Evolutionary conservation across 2,113 vertebrate genomes (phyloP).

Genomic region (Saccopteryx leptura): DNA sequence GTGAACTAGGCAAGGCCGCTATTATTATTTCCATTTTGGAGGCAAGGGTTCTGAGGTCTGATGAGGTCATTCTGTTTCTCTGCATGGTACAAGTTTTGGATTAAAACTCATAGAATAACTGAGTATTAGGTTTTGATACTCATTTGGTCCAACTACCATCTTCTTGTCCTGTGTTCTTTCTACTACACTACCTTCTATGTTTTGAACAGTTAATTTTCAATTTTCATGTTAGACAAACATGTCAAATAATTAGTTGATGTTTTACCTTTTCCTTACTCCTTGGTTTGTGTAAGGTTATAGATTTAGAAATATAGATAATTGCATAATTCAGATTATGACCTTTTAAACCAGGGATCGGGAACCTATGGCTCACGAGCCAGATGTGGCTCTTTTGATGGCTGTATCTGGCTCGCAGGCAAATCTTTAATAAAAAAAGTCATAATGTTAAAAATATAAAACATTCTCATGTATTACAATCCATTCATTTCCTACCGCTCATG

Average conservation of each 20-base stretch:
- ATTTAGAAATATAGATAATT: neutral
- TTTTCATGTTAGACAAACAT: neutral
- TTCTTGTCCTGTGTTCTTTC: neutral
- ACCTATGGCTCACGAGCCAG: no score
- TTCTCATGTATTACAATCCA: no score
- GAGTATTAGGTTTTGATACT: conserved; percentile 44
- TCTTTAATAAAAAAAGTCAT: no score
- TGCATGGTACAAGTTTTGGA: neutral
- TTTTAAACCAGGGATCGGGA: neutral
- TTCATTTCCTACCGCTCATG: no score
- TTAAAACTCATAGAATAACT: neutral
- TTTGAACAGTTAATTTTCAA: neutral
- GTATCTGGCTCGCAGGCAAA: no score
- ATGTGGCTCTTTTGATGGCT: no score
- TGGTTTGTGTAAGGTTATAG: neutral
- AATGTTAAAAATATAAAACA: no score
- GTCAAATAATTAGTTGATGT: conserved; percentile 2
- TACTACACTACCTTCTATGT: neutral
- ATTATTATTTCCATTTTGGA: conserved; percentile 21
- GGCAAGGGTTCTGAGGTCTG: neutral
- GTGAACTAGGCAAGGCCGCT: neutral
- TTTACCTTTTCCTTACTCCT: conserved; percentile 2
- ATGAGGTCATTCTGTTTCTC: neutral
- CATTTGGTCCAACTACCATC: neutral
- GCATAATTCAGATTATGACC: neutral